Conservation (phyloP, 2,797 vertebrate genomes). For the Pagetopsis macropterus region DNA sequence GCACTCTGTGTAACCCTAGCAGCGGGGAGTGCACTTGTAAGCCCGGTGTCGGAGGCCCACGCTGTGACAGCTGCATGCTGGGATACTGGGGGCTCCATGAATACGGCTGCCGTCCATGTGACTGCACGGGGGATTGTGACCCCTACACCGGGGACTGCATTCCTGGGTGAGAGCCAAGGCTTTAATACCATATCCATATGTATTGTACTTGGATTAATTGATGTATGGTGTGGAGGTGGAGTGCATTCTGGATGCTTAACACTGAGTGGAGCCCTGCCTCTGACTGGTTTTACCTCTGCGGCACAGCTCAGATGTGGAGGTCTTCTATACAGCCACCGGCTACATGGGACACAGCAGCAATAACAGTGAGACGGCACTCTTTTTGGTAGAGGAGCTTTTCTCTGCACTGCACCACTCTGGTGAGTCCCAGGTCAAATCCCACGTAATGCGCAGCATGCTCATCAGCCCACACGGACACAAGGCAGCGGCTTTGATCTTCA, state of each 20-base stretch:
- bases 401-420: slow-evolving; percentile 96
- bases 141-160: slow-evolving; percentile 88
- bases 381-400: slow-evolving; percentile 93
- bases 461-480: slow-evolving; percentile 21
- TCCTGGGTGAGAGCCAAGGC: slow-evolving; percentile 83
- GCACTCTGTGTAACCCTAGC: slow-evolving; percentile 84
- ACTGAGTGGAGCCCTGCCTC: slow-evolving; percentile 36
- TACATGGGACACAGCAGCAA: slow-evolving; percentile 79
- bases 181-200: slow-evolving; percentile 14
- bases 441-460: slow-evolving; percentile 32
- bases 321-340: slow-evolving; percentile 77
- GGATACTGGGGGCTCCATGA: slow-evolving; percentile 92
- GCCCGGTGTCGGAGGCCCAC: slow-evolving; percentile 88
- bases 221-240: slow-evolving; percentile 17
- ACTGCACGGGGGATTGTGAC: slow-evolving; percentile 90
- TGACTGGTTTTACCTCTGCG: slow-evolving; percentile 65
- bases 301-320: slow-evolving; percentile 81
- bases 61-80: slow-evolving; percentile 88
- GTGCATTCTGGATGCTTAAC: slow-evolving; percentile 51
- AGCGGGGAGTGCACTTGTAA: slow-evolving; percentile 91
- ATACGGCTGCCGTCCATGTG: slow-evolving; percentile 90
- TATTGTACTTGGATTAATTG: slow-evolving; percentile 17
- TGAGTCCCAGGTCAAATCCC: slow-evolving; percentile 76
- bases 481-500: slow-evolving; percentile 18
- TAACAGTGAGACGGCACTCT: slow-evolving; percentile 75